Base-by-base conservation (phyloP, 2,888 invertebrate species). In the Acrobasis suavella region DNA sequence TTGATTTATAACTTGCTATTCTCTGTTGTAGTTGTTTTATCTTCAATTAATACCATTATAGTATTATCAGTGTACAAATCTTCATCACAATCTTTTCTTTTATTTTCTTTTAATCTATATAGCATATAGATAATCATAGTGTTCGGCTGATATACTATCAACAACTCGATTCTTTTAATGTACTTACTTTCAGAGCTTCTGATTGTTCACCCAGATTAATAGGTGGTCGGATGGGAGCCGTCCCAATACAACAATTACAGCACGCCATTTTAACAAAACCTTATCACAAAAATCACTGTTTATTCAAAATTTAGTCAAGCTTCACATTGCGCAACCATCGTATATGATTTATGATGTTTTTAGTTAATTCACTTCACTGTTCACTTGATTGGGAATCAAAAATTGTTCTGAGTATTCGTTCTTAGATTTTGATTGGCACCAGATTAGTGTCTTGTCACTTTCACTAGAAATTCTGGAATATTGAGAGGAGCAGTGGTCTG, bases 161-260 rank as follows among this genome's bases (percentile, higher is more conserved):
- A n/a, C n/a, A n/a, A n/a, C n/a, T n/a, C n/a, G n/a, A n/a, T n/a
- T 16, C 62, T 37, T 64, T 64, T 55, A 55, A n/a, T 6, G 12
- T 46, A 85, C 94, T 95, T 92, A 97, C 97, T 95, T 96, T 96
- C 70, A 96, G 90, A 68, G 94, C 87, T 76, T 97, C 96, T 67
- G 97, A 97, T 77, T 91, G 91, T 75, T 95, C 95, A 78, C 82
- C 93, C 72, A 96, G 90, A 84, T 95, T 96, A 81, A 97, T 95
- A 68, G 97, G 97, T 69, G 95, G 93, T 77, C 95, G 94, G 73
- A 97, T 94, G 64, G 96, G 95, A 74, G 94, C 92, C 67, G 94
- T 94, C 74, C 94, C 93, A 75, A 93, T 92, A 85, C 96, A 95
- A 84, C 95, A 95, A 71, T 88, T 86, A 85, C 95, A 95, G 84